Evolutionary conservation across 2,113 vertebrate species (phyloP).

Genomic region (Myodes glareolus): DNA sequence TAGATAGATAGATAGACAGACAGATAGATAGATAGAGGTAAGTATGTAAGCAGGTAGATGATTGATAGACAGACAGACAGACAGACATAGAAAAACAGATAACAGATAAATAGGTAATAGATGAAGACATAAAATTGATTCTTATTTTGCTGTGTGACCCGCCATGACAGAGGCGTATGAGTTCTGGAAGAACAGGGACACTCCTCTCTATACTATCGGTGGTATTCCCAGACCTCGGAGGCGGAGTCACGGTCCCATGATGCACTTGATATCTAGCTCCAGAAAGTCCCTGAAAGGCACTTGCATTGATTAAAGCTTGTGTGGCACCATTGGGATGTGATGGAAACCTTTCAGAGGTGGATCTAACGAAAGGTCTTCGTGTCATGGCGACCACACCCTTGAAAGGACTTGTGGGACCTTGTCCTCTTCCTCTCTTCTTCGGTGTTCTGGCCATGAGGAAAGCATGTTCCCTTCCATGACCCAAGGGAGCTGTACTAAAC

Average conservation of each 20-base stretch:
- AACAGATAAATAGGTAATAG: not conserved
- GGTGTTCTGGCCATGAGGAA: not conserved
- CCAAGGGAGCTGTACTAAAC: not conserved
- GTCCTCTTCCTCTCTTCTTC: not conserved
- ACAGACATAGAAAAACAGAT: no score
- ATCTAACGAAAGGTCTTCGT: not conserved
- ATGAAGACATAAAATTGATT: not conserved
- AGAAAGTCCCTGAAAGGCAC: not conserved
- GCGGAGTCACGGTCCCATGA: not conserved
- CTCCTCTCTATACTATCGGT: not conserved
- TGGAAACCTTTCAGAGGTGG: not conserved
- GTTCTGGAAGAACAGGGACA: not conserved
- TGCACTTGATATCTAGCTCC: not conserved
- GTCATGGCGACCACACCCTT: not conserved
- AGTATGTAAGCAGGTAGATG: no score
- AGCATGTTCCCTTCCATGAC: not conserved
- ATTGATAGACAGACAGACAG: no score
- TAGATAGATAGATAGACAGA: no score
- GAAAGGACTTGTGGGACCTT: not conserved
- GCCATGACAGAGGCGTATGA: not conserved
- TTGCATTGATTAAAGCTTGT: not conserved
- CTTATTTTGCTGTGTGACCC: no score
- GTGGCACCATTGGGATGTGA: not conserved
- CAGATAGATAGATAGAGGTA: no score
- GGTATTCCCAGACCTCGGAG: not conserved